phyloP scores from a whole-genome alignment of 2,888 invertebrate species.

The Macaria notata region DNA sequence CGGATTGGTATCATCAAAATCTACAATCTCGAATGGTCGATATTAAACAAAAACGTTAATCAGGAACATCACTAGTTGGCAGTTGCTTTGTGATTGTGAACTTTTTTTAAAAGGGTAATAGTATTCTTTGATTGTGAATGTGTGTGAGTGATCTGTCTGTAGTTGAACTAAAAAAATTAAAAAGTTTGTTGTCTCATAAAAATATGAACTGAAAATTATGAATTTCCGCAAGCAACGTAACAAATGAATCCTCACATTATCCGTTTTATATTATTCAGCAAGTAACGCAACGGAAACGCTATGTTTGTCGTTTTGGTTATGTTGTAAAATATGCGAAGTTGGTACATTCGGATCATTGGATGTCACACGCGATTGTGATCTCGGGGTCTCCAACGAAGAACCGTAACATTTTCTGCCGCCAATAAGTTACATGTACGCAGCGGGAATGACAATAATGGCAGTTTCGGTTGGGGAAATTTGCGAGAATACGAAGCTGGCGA shows the following conservation, averaged over 20 bases:
- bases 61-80: slow-evolving; percentile 26
- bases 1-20: neutral
- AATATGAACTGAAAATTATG: slow-evolving; percentile 52
- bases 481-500: slow-evolving; percentile 96
- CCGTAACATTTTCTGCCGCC: slow-evolving; percentile 53
- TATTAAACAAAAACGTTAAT: neutral
- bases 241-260: slow-evolving; percentile 33
- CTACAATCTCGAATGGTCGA: neutral
- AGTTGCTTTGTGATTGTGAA: slow-evolving; percentile 47
- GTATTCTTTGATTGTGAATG: no score
- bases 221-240: slow-evolving; percentile 57
- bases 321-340: slow-evolving; percentile 61
- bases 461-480: slow-evolving; percentile 95
- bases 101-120: no score
- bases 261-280: slow-evolving; percentile 4
- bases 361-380: slow-evolving; percentile 64
- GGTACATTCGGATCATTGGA: slow-evolving; percentile 56
- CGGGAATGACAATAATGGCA: slow-evolving; percentile 91
- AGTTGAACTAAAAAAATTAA: slow-evolving; percentile 49
- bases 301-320: slow-evolving; percentile 47
- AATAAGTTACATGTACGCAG: slow-evolving; percentile 75
- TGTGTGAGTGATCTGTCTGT: slow-evolving; percentile 41
- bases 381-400: slow-evolving; percentile 51
- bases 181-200: slow-evolving; percentile 66
- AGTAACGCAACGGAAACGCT: slow-evolving; percentile 41